These are phyloP conservation scores for Ceraclea dissimilis DNA, from an alignment of 2,888 invertebrate species.

Conservation along the genomic window DNA sequence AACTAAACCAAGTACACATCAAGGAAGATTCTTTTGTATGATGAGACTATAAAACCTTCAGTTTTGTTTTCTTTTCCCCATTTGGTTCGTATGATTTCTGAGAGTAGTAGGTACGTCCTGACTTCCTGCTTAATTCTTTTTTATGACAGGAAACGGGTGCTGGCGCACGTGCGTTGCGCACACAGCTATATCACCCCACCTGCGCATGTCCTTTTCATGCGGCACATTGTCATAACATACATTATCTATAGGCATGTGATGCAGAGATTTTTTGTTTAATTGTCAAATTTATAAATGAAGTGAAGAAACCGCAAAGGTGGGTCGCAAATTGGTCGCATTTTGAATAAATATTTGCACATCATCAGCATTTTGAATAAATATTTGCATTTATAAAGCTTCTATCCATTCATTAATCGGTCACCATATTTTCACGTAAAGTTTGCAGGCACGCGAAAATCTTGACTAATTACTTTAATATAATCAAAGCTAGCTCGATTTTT, in stretches of 20 bases:
- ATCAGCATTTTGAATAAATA: too few species aligned
- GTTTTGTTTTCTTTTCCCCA: background rate
- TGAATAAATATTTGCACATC: too few species aligned
- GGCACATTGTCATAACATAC: too few species aligned
- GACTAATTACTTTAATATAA: too few species aligned
- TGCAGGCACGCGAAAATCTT: too few species aligned
- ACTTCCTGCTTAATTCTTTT: background rate
- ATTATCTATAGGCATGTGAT: background rate
- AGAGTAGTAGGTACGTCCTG: background rate
- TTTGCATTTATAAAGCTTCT: too few species aligned
- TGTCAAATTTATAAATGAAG: background rate
- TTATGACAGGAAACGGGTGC: slow-evolving; percentile 1
- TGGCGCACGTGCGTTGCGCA: background rate
- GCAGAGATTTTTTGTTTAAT: background rate
- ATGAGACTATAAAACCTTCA: background rate
- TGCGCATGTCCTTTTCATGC: background rate
- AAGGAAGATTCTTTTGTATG: background rate
- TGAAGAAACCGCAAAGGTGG: background rate
- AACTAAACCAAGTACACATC: too few species aligned
- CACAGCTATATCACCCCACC: background rate
- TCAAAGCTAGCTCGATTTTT: too few species aligned
- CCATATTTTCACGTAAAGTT: too few species aligned
- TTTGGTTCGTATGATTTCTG: background rate
- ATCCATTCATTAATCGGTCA: too few species aligned
- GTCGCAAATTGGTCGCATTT: too few species aligned